Percentiles rank a stretch among this genome's conserved stretches.
phyloP scores from a whole-genome alignment of 2,113 vertebrate genomes.

The Rhegmatorhina hoffmannsi region DNA sequence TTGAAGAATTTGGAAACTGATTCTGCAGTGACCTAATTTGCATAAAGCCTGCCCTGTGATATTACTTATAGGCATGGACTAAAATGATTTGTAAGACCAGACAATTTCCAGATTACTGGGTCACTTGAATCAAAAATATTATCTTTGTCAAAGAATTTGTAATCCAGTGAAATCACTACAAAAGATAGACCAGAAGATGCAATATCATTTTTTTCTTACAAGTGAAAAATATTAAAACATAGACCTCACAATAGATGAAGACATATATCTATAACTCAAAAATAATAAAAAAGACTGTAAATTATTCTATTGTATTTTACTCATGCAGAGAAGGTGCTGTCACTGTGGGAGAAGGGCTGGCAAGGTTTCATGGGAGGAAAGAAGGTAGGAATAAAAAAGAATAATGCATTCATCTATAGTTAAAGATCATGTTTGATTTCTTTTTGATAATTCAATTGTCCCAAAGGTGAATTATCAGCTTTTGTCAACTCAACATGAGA shows the following conservation, averaged over 20 bases:
- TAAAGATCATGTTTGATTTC: neutral
- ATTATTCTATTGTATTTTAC: neutral
- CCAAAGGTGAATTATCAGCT: neutral
- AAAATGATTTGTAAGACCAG: neutral
- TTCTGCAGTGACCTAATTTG: neutral
- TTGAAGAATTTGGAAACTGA: neutral
- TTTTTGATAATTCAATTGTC: slow-evolving; percentile 26
- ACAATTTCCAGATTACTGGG: neutral
- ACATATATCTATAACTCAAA: neutral
- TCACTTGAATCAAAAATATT: neutral
- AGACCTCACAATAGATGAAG: neutral
- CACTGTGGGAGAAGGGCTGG: neutral
- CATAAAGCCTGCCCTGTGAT: neutral
- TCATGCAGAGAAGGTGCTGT: neutral
- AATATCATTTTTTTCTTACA: neutral
- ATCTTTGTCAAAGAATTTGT: neutral
- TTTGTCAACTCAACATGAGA: neutral
- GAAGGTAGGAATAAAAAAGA: neutral
- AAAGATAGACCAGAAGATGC: neutral
- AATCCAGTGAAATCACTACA: neutral
- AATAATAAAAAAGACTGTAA: neutral
- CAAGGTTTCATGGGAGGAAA: neutral
- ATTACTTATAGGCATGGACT: neutral
- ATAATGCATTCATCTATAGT: neutral
- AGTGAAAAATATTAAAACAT: neutral